Percentiles rank a stretch among this genome's conserved stretches.
Conservation (phyloP, 2,888 invertebrate species). For the Zeuzera pyrina region DNA sequence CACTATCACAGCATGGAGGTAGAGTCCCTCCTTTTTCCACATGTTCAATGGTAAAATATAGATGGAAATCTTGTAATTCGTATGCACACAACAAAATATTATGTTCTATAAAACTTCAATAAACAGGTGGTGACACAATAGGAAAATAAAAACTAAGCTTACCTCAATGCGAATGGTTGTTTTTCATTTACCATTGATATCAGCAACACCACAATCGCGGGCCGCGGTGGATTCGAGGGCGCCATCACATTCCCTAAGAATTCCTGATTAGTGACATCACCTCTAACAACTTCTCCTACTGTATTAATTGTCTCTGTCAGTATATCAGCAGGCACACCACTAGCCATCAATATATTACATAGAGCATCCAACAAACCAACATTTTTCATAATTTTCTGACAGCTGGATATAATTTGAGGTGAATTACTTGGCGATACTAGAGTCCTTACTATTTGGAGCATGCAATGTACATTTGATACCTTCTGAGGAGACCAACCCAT, state of each 20-base stretch:
- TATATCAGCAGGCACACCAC: constrained; percentile 96
- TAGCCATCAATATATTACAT: constrained; percentile 94
- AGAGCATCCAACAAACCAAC: constrained; percentile 77
- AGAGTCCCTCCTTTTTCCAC: too few relatives aligned
- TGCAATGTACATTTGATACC: constrained; percentile 93
- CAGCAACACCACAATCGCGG: constrained; percentile 93
- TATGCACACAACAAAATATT: too few relatives aligned
- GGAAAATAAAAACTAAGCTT: constrained; percentile 13
- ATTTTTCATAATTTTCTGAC: constrained; percentile 91
- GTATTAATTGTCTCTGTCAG: constrained; percentile 96
- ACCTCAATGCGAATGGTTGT: constrained; percentile 85
- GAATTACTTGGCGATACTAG: constrained; percentile 96
- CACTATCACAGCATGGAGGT: too few relatives aligned
- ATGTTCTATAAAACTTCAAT: too few relatives aligned
- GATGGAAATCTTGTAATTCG: too few relatives aligned
- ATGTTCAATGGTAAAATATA: too few relatives aligned
- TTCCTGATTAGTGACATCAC: constrained; percentile 92
- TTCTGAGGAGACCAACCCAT: constrained; percentile 94
- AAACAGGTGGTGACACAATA: too few relatives aligned
- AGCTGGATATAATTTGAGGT: constrained; percentile 83
- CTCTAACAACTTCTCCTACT: constrained; percentile 94
- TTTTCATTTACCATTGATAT: constrained; percentile 99
- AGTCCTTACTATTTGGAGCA: constrained; percentile 91
- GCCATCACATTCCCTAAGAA: constrained; percentile 92
- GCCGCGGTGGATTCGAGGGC: constrained; percentile 93